Conservation (phyloP, 2,888 invertebrate genomes). For the Drosophila diplacantha region DNA sequence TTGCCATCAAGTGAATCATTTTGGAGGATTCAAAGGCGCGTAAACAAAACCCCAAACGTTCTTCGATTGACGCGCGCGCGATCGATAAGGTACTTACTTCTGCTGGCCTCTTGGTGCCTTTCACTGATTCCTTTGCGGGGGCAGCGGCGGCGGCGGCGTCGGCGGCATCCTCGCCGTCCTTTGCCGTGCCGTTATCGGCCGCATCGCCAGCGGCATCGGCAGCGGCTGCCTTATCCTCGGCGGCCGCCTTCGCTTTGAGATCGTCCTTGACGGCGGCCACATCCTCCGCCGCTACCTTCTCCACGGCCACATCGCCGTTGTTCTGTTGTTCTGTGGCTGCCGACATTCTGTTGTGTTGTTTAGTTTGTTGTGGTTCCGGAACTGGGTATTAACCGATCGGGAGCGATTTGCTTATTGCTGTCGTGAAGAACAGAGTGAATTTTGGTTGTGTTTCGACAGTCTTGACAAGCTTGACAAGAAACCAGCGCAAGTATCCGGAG, state of each 20-base stretch:
- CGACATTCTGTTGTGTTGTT: slow-evolving; percentile 80
- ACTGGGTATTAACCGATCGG: slow-evolving; percentile 56
- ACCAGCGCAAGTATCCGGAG: slow-evolving; percentile 64
- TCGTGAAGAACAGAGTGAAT: slow-evolving; percentile 51
- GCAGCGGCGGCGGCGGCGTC: slow-evolving; percentile 70
- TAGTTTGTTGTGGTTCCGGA: slow-evolving; percentile 29
- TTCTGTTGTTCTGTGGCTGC: slow-evolving; percentile 83
- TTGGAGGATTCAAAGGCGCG: slow-evolving; percentile 33
- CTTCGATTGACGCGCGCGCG: slow-evolving; percentile 43
- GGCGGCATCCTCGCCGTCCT: slow-evolving; percentile 62
- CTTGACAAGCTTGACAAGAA: slow-evolving; percentile 51
- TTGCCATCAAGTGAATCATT: slow-evolving; percentile 53
- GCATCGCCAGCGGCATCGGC: slow-evolving; percentile 67
- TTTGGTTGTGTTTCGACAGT: slow-evolving; percentile 52
- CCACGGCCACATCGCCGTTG: slow-evolving; percentile 86
- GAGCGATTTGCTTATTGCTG: slow-evolving; percentile 55
- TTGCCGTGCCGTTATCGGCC: slow-evolving; percentile 74
- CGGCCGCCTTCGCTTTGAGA: slow-evolving; percentile 75
- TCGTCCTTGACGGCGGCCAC: slow-evolving; percentile 77
- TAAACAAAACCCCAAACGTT: slow-evolving; percentile 49
- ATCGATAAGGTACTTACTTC: slow-evolving; percentile 82
- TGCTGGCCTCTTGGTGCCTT: slow-evolving; percentile 88
- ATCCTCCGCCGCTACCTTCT: slow-evolving; percentile 81
- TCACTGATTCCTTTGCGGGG: slow-evolving; percentile 85
- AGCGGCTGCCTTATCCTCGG: slow-evolving; percentile 63